A percentile compares a stretch with the other conserved stretches of the same genome.
phyloP scores from a whole-genome alignment of 2,113 vertebrate species.

The Sterna hirundo region DNA sequence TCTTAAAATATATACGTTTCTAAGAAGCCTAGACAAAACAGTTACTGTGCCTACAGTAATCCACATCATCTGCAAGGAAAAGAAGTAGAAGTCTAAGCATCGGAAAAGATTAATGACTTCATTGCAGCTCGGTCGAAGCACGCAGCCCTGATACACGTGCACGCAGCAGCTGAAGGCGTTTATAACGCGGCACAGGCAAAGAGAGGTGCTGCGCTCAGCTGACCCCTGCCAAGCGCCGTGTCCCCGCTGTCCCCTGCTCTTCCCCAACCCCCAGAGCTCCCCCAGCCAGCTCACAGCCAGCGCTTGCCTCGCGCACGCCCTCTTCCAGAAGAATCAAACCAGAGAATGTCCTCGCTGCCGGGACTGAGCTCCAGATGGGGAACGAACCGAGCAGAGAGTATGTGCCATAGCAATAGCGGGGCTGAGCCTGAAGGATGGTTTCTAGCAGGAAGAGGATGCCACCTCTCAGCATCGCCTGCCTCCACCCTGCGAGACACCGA shows the following conservation, averaged over 20 bases:
- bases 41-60: not conserved
- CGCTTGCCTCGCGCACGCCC: rapidly evolving
- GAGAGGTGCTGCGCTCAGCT: not conserved
- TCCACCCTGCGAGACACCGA: not conserved
- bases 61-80: not conserved
- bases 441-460: not conserved
- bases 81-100: not conserved
- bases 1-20: not conserved
- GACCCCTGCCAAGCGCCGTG: not conserved
- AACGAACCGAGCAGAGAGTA: not conserved
- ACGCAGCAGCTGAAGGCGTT: not conserved
- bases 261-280: not conserved
- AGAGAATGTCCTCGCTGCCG: rapidly evolving
- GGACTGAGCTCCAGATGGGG: not conserved
- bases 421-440: not conserved
- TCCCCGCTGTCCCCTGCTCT: not conserved
- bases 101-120: not conserved
- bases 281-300: not conserved
- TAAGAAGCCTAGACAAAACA: not conserved
- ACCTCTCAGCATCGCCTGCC: not conserved
- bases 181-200: not conserved
- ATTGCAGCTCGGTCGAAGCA: not conserved
- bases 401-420: not conserved
- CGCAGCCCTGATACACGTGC: not conserved
- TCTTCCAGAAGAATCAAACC: not conserved